Percentiles rank a stretch among this genome's conserved stretches.
phyloP scores from a whole-genome alignment of 2,888 invertebrate species.

The Anaspis maculata region DNA sequence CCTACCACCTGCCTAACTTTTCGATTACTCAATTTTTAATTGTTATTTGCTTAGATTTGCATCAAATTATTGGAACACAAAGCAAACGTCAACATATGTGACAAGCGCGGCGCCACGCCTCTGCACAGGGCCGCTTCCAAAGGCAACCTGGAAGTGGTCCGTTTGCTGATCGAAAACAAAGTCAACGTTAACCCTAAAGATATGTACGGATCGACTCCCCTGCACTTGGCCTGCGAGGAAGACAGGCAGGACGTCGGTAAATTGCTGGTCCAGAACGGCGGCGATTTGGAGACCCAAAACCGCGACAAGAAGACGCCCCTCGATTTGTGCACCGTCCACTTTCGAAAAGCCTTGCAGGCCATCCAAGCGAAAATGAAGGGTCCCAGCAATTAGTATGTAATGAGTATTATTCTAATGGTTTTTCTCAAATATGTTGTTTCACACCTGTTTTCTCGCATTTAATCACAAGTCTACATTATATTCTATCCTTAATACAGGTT shows the following conservation, averaged over 20 bases:
- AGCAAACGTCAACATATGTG: slow-evolving; percentile 61
- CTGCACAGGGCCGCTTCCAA: slow-evolving; percentile 74
- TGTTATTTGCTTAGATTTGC: neutral
- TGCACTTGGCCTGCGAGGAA: slow-evolving; percentile 81
- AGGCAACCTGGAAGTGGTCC: slow-evolving; percentile 60
- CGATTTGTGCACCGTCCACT: slow-evolving; percentile 45
- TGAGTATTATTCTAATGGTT: no score
- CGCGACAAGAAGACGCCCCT: slow-evolving; percentile 60
- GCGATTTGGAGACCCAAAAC: slow-evolving; percentile 51
- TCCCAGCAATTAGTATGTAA: no score
- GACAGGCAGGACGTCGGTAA: slow-evolving; percentile 59
- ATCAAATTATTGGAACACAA: slow-evolving; percentile 58
- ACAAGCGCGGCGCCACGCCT: slow-evolving; percentile 63
- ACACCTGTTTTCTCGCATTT: no score
- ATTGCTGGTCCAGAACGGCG: slow-evolving; percentile 58
- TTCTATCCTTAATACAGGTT: no score
- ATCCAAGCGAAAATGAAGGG: no score
- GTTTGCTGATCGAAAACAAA: slow-evolving; percentile 52
- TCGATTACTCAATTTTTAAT: slow-evolving; percentile 13
- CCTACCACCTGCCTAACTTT: no score
- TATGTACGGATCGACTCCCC: slow-evolving; percentile 64
- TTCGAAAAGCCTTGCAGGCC: slow-evolving; percentile 3
- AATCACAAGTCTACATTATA: no score
- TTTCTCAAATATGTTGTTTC: no score
- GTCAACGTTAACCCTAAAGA: slow-evolving; percentile 54